These are phyloP conservation scores for Thunnus thynnus DNA, from an alignment of 2,113 vertebrate species.

Conservation along the genomic window DNA sequence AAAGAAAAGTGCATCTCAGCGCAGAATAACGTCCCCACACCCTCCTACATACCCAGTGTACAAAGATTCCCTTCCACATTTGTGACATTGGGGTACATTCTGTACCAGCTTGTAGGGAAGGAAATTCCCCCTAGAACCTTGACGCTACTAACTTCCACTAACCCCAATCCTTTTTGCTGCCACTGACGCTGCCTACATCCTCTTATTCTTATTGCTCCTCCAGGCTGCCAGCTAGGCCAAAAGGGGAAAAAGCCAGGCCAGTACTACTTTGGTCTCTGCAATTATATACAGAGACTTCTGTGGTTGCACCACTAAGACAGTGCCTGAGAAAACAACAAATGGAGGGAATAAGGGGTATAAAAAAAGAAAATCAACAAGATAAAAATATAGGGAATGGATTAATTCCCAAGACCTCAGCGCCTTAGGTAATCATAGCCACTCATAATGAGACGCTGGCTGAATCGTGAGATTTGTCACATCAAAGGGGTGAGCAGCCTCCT, in stretches of 20 bases:
- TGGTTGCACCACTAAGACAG: neutral
- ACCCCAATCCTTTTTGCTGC: conserved; percentile 14
- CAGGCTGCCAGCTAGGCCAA: conserved; percentile 2
- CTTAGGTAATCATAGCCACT: conserved; percentile 19
- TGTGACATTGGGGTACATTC: conserved; percentile 11
- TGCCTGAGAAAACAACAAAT: neutral
- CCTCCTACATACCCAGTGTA: neutral
- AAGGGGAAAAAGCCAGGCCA: neutral
- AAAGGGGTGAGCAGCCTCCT: conserved; percentile 22
- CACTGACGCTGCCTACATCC: conserved; percentile 27
- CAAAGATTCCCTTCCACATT: conserved; percentile 8
- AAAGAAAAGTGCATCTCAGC: neutral
- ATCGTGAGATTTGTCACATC: conserved; percentile 8
- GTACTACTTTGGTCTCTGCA: neutral
- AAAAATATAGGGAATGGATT: neutral
- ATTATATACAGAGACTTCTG: neutral
- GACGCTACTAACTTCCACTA: neutral
- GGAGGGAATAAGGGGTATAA: neutral
- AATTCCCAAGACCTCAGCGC: neutral
- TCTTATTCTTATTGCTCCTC: conserved; percentile 20
- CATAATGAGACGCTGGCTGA: conserved; percentile 12
- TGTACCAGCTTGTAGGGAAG: conserved; percentile 5
- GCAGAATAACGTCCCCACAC: neutral
- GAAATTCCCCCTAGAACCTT: conserved; percentile 5
- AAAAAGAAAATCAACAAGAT: neutral